These are phyloP conservation scores for Epinephelus moara DNA, from an alignment of 2,113 vertebrate genomes.

Conservation along the genomic window DNA sequence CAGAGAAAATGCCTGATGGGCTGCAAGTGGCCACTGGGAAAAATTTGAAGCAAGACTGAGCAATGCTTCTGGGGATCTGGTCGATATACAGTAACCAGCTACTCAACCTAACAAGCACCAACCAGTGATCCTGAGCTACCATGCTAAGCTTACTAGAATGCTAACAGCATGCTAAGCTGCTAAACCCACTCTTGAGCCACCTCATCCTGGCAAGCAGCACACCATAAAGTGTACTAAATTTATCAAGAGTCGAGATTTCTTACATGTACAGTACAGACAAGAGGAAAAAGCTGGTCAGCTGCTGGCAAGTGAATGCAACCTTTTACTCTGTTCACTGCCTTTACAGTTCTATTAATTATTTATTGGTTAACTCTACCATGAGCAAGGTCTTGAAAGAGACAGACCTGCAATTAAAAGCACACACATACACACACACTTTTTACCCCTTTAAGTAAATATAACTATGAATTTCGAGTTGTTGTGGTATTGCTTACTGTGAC, in stretches of 20 bases:
- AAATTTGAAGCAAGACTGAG: no score
- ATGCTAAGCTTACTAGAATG: no score
- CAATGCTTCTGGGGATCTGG: no score
- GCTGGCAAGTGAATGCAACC: neutral
- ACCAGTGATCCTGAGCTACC: no score
- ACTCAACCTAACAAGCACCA: neutral
- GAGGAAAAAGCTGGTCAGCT: neutral
- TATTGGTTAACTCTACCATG: neutral
- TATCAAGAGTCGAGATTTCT: neutral
- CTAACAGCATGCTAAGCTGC: no score
- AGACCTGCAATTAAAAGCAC: neutral
- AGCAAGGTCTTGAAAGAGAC: neutral
- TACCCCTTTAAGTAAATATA: no score
- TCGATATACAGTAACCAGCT: neutral
- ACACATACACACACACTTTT: no score
- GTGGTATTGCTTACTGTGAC: neutral
- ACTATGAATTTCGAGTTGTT: neutral
- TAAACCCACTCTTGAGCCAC: no score
- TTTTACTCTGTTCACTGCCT: neutral
- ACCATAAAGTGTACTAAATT: neutral
- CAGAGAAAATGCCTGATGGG: no score
- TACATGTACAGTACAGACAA: neutral
- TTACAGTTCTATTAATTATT: slow-evolving; percentile 17
- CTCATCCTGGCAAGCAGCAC: neutral
- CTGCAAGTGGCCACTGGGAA: no score